A percentile compares a stretch with the other conserved stretches of the same genome.
Conservation (phyloP, 23 tunicate genomes). For the Trididemnum clinides region DNA sequence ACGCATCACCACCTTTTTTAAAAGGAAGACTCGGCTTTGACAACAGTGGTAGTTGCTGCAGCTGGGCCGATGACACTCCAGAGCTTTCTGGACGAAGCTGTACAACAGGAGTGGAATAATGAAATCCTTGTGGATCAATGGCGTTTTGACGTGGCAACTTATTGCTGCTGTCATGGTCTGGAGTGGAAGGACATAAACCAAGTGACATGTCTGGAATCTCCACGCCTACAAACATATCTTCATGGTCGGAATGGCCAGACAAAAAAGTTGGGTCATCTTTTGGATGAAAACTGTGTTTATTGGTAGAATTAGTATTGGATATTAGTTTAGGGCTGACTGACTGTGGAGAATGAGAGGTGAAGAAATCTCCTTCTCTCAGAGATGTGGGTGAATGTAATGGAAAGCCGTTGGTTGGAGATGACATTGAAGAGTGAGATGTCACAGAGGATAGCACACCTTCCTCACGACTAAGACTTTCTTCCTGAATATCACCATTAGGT, state of each 20-base stretch:
- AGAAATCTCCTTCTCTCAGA: not conserved
- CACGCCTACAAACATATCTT: conserved; percentile 24
- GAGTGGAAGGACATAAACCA: not conserved
- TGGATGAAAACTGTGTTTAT: not conserved
- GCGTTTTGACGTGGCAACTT: not conserved
- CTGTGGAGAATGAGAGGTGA: not conserved
- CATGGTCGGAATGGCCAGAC: not conserved
- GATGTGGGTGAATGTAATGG: not conserved
- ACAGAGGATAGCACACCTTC: not conserved
- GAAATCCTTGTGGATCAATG: not conserved
- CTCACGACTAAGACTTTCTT: conserved; percentile 21
- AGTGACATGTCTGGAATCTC: conserved; percentile 44
- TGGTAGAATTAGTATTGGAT: not conserved
- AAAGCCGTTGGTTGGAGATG: not conserved
- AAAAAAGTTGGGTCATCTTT: not conserved
- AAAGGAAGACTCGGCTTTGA: too few species aligned
- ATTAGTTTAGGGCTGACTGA: not conserved
- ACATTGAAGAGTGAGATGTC: conserved; percentile 16
- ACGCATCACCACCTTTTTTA: not conserved
- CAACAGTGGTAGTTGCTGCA: conserved; percentile 22
- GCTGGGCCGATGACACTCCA: not conserved
- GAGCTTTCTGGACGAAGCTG: not conserved
- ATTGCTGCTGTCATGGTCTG: not conserved
- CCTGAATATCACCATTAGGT: conserved; percentile 30
- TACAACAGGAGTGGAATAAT: not conserved